These are phyloP conservation scores for Atherinomorus stipes DNA, from an alignment of 2,113 vertebrate species.

Conservation along the genomic window DNA sequence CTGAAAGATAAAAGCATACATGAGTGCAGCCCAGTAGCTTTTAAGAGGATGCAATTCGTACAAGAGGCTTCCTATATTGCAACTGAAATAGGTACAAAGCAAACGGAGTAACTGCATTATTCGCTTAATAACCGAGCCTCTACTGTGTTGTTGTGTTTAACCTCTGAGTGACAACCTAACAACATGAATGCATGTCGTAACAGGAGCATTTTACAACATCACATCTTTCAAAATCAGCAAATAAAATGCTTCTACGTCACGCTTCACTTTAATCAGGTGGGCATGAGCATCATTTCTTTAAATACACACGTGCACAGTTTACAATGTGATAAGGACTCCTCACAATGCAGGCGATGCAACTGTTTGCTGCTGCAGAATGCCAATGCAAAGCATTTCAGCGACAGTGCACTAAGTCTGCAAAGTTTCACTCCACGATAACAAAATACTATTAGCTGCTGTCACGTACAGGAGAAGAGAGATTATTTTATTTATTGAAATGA, in stretches of 20 bases:
- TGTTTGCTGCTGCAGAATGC: slow-evolving; percentile 55
- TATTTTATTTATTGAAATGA: slow-evolving; percentile 99
- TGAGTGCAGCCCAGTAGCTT: slow-evolving; percentile 77
- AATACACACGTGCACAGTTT: slow-evolving; percentile 47
- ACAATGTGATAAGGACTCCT: slow-evolving; percentile 37
- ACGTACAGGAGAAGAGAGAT: slow-evolving; percentile 89
- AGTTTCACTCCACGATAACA: slow-evolving; percentile 91
- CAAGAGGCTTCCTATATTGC: slow-evolving; percentile 69
- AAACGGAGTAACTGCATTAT: slow-evolving; percentile 60
- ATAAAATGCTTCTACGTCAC: slow-evolving; percentile 51
- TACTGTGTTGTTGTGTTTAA: slow-evolving; percentile 69
- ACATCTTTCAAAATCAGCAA: slow-evolving; percentile 51
- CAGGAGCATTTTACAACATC: slow-evolving; percentile 32
- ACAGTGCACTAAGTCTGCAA: slow-evolving; percentile 81
- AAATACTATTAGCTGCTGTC: slow-evolving; percentile 95
- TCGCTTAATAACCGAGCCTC: slow-evolving; percentile 68
- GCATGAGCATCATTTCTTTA: slow-evolving; percentile 39
- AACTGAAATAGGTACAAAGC: slow-evolving; percentile 56
- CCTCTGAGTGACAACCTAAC: slow-evolving; percentile 44
- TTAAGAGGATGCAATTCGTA: slow-evolving; percentile 78
- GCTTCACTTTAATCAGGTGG: slow-evolving; percentile 61
- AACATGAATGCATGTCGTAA: slow-evolving; percentile 31
- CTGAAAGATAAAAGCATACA: slow-evolving; percentile 82
- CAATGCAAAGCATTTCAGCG: slow-evolving; percentile 66
- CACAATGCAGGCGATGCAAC: slow-evolving; percentile 21